A percentile compares a stretch with the other conserved stretches of the same genome.
These are phyloP conservation scores for Halocynthia aurantium DNA, from an alignment of 23 tunicate genomes.

Conservation along the genomic window DNA sequence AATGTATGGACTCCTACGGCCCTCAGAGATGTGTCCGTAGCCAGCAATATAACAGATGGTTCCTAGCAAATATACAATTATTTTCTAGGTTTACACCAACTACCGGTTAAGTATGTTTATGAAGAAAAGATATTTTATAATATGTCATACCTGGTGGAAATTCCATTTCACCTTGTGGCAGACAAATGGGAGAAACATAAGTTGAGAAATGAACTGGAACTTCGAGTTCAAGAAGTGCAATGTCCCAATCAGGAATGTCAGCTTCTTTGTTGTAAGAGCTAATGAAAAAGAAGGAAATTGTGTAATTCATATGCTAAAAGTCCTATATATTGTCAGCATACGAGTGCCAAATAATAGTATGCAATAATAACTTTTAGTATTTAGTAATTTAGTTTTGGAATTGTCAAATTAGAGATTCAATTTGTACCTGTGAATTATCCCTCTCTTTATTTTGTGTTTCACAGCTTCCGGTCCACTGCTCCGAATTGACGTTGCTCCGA, in stretches of 20 bases:
- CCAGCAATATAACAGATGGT: conserved; percentile 54
- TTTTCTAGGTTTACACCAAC: neutral
- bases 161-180: conserved; percentile 49
- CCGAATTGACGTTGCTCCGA: conserved; percentile 47
- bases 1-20: conserved; percentile 9
- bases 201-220: conserved; percentile 36
- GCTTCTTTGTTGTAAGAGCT: conserved; percentile 44
- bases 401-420: neutral
- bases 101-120: neutral
- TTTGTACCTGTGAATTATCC: conserved; percentile 41
- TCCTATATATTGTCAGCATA: too few species aligned
- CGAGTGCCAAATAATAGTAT: too few species aligned
- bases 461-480: conserved; percentile 24
- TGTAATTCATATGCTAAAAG: too few species aligned
- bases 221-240: conserved; percentile 68
- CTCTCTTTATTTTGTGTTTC: conserved; percentile 28
- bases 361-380: too few species aligned
- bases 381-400: too few species aligned
- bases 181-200: conserved; percentile 55
- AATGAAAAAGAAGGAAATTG: neutral
- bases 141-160: conserved; percentile 43
- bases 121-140: neutral
- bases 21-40: conserved; percentile 36
- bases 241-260: conserved; percentile 81
- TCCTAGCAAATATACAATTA: conserved; percentile 23